A percentile compares a stretch with the other conserved stretches of the same genome.
Evolutionary conservation across 2,113 vertebrate species (phyloP).

Genomic region (Myocastor coypus): DNA sequence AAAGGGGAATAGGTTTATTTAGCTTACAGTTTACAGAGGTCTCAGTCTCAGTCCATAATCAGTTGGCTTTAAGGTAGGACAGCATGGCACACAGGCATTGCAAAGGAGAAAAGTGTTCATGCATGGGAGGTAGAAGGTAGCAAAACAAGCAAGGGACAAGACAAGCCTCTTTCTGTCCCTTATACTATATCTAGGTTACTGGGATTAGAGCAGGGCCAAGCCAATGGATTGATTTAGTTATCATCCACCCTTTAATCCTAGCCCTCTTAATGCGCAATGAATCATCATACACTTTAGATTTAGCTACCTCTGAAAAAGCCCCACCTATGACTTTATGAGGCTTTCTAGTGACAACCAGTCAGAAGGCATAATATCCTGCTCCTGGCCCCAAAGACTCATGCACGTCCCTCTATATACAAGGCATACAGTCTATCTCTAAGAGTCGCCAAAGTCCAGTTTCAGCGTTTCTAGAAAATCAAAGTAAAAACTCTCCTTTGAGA

Average conservation of each 20-base stretch:
- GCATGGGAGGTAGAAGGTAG: not conserved
- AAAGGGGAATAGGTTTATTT: not conserved
- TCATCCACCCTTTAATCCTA: not conserved
- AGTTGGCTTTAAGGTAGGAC: not conserved
- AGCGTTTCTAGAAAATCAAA: not conserved
- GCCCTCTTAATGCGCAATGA: not conserved
- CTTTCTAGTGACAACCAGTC: not conserved
- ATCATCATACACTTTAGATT: not conserved
- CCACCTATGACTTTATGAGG: not conserved
- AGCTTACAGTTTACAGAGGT: not conserved
- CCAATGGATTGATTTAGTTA: not conserved
- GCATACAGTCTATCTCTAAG: not conserved
- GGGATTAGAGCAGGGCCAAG: not conserved
- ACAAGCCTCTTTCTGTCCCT: not conserved
- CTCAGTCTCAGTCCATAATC: not conserved
- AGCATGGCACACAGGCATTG: not conserved
- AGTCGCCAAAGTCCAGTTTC: not conserved
- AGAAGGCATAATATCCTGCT: not conserved
- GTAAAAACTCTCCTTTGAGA: not conserved
- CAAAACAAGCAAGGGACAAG: not conserved
- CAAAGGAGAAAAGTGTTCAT: not conserved
- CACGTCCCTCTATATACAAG: not conserved
- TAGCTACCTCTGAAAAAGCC: not conserved
- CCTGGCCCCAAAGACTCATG: not conserved
- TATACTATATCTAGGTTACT: not conserved